Conservation (phyloP, 30 jellyfish, hydroid and myxozoan genomes). For the Haliclystus octoradiatus region DNA sequence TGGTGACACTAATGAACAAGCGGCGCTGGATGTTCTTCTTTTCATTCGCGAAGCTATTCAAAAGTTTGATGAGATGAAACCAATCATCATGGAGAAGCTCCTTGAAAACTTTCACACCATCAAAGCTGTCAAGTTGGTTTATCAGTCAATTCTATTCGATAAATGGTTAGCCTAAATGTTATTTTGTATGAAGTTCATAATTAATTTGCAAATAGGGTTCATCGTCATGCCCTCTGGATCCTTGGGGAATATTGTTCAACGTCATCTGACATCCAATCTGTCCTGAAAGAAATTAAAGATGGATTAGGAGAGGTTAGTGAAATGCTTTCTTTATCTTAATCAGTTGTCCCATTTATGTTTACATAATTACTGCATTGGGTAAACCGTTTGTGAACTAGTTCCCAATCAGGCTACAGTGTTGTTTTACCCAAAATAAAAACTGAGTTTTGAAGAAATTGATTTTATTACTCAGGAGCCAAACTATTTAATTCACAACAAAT, state of each 20-base stretch:
- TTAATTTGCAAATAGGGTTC: slow-evolving; percentile 35
- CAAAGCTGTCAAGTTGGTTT: slow-evolving; percentile 52
- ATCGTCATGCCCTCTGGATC: slow-evolving; percentile 94
- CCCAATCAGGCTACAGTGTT: too few species aligned
- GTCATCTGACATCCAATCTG: slow-evolving; percentile 60
- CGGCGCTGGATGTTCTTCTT: slow-evolving; percentile 84
- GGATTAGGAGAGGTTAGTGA: slow-evolving; percentile 74
- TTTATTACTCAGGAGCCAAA: too few species aligned
- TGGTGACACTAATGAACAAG: slow-evolving; percentile 97
- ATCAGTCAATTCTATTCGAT: background rate
- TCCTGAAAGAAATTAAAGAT: slow-evolving; percentile 65
- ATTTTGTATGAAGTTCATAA: background rate
- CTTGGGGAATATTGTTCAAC: slow-evolving; percentile 83
- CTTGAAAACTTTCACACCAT: slow-evolving; percentile 86
- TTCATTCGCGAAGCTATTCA: slow-evolving; percentile 92
- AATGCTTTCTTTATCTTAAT: too few species aligned
- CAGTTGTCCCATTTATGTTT: too few species aligned
- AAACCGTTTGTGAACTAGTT: too few species aligned
- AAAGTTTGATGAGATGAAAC: slow-evolving; percentile 59
- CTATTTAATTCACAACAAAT: too few species aligned
- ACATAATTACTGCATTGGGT: too few species aligned
- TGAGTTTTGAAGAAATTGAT: too few species aligned
- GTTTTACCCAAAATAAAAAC: too few species aligned
- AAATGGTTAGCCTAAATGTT: background rate
- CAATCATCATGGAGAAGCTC: slow-evolving; percentile 73